These are phyloP conservation scores for Microcebus lehilahytsara DNA, from an alignment of 2,113 vertebrate species.

Conservation along the genomic window DNA sequence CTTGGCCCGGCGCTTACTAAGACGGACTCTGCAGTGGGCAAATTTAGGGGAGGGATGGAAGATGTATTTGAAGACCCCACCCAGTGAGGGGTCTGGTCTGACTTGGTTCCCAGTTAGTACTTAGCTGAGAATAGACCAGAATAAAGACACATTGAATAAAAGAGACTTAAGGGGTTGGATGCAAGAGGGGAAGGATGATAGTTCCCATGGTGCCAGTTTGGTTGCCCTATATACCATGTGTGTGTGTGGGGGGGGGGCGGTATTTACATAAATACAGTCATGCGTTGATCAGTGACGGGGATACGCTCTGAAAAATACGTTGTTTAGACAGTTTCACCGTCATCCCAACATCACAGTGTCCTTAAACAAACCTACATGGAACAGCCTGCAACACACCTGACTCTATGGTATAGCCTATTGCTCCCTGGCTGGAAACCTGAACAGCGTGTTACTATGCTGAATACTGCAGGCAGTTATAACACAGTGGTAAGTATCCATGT, in stretches of 20 bases:
- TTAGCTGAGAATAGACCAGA: neutral
- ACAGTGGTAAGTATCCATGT: neutral
- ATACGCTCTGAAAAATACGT: neutral
- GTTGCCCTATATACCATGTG: neutral
- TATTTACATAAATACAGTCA: neutral
- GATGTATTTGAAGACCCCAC: neutral
- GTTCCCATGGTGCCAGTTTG: neutral
- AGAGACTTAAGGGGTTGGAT: neutral
- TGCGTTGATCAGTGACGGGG: neutral
- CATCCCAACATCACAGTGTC: neutral
- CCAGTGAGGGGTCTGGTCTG: neutral
- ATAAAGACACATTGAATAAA: neutral
- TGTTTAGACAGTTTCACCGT: too few species aligned
- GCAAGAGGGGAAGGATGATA: neutral
- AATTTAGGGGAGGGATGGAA: neutral
- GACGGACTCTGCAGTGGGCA: slow-evolving; percentile 86
- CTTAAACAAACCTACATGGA: neutral
- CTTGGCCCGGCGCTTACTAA: slow-evolving; percentile 95
- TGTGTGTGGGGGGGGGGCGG: neutral
- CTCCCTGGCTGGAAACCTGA: neutral
- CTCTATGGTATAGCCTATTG: neutral
- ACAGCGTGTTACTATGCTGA: neutral
- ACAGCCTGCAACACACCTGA: neutral
- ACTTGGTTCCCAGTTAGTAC: neutral
- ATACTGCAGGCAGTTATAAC: neutral